Conservation (phyloP, 2,113 vertebrate genomes). For the Pantherophis guttatus region DNA sequence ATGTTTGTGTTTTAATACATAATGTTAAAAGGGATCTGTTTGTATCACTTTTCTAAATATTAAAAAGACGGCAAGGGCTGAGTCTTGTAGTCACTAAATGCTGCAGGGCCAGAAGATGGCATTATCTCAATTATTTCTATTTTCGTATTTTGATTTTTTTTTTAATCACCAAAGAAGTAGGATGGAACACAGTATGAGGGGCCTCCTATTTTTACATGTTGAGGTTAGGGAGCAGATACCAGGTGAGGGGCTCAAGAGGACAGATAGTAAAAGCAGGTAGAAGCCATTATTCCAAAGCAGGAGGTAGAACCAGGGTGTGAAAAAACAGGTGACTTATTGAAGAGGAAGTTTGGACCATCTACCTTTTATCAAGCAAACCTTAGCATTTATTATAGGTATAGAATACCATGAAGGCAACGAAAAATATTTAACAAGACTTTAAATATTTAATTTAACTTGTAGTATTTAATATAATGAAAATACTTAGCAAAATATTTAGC, state of each 20-base stretch:
- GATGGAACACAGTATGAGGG: not conserved
- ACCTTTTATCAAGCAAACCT: not conserved
- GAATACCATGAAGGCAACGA: constrained; percentile 15
- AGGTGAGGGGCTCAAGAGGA: not conserved
- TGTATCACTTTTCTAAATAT: not conserved
- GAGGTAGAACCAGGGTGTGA: not conserved
- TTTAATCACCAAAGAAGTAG: not conserved
- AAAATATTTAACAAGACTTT: constrained; percentile 8
- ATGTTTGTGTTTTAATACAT: not conserved
- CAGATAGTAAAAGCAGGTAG: not conserved
- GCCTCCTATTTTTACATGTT: not conserved
- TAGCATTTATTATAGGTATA: not conserved
- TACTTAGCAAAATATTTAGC: constrained; percentile 18
- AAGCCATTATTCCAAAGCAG: not conserved
- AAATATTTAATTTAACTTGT: constrained; percentile 1
- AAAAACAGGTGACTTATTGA: not conserved
- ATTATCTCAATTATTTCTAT: not conserved
- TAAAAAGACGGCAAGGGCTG: not conserved
- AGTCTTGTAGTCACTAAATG: not conserved
- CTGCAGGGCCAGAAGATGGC: not conserved
- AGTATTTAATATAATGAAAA: constrained; percentile 19
- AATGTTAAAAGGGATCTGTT: not conserved
- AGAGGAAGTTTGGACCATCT: not conserved
- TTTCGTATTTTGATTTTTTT: not conserved
- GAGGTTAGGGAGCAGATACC: not conserved